Evolutionary conservation across 2,797 vertebrate species (phyloP), one percentile per base, ranked within the genome.

Genomic region (Natrix natrix): DNA sequence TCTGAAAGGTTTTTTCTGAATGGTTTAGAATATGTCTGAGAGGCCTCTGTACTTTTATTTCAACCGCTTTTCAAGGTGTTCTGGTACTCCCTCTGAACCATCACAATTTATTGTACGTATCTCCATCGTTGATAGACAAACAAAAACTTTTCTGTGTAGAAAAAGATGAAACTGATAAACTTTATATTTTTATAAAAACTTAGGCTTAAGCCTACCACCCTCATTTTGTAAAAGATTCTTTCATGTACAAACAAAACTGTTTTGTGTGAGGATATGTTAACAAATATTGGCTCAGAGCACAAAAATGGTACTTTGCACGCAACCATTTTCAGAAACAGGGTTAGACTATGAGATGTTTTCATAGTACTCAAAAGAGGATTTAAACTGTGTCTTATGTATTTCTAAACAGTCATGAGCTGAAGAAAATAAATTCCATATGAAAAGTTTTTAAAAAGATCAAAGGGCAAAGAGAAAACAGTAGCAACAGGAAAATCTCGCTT

Each of bases 401-500:
- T 83, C 48, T 83, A 83, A 24, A 48, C 37, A 83, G 43, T 24
- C 37, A 2, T 48, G 22, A 83, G 4, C 43, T 48, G 63, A 17
- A 55, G 63, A 83, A 26, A 87, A 8, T 74, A n/a, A 87, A 90
- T 60, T 92, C 48, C 22, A 92, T 12, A 61, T 48, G 52, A 92
- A 90, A 69, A 59, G 55, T 20, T 61, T 55, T 55, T 17, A 2
- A 88, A 94, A 90, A 91, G 83, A 91, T 95, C 7, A 1, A 61
- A 48, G 93, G 86, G 90, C 92, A 94, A 92, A 92, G 24, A 92
- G 91, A 93, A 93, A 93, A 94, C 95, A 91, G 54, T 0, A 12
- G 74, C 43, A 93, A 96, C 91, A 96, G 91, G 7, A 28, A 92
- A 28, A 91, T 1, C 89, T 92, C 26, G 0, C 91, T 91, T 93